Evolutionary conservation across 2,888 invertebrate genomes (phyloP).

Genomic region (Dolichomitus sp.): DNA sequence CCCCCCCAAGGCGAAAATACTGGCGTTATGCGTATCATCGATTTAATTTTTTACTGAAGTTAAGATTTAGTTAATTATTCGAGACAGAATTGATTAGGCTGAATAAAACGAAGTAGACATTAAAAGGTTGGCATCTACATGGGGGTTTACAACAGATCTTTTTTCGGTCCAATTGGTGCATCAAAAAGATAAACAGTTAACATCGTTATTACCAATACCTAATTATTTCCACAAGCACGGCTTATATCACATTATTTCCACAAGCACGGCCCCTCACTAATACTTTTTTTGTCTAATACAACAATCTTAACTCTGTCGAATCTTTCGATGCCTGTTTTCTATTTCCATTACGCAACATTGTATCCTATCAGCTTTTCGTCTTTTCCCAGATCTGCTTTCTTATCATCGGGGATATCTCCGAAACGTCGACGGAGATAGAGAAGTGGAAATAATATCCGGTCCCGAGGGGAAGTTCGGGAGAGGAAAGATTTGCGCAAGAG

Average conservation of each 20-base stretch:
- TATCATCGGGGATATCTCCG: constrained; percentile 36
- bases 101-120: not conserved
- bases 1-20: too few relatives aligned
- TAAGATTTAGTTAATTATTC: too few relatives aligned
- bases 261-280: not conserved
- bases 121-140: too few relatives aligned
- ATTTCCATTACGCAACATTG: constrained; percentile 5
- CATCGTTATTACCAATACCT: not conserved
- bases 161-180: not conserved
- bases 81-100: not conserved
- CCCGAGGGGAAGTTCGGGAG: constrained; percentile 13
- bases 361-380: constrained; percentile 4
- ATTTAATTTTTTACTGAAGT: too few relatives aligned
- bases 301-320: not conserved
- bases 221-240: not conserved
- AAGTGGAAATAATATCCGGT: constrained; percentile 64
- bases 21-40: too few relatives aligned
- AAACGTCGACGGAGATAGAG: constrained; percentile 19
- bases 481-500: constrained; percentile 14
- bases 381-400: not conserved
- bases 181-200: not conserved
- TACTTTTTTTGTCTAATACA: not conserved
- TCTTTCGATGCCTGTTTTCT: not conserved
- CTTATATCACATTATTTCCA: not conserved
- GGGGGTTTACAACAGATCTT: not conserved